Conservation (phyloP, 2,797 vertebrate species). For the Cyprinodon diabolis region DNA sequence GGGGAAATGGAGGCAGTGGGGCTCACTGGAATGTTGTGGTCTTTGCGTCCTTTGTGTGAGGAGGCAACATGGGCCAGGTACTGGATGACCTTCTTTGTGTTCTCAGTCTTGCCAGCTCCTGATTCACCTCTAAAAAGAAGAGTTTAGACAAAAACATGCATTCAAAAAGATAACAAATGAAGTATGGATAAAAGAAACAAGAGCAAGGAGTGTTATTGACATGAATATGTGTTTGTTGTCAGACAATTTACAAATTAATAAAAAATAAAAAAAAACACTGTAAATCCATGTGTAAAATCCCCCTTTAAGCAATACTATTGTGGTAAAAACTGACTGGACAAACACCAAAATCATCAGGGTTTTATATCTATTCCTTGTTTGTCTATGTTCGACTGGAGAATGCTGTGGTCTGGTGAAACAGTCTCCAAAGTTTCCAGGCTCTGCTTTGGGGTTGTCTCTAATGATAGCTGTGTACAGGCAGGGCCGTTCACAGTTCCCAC, state of each 20-base stretch:
- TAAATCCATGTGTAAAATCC: constrained; percentile 29
- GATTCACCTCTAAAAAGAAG: constrained; percentile 89
- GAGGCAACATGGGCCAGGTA: constrained; percentile 97
- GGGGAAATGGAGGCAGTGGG: constrained; percentile 28
- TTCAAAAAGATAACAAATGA: constrained; percentile 6
- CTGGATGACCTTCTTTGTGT: constrained; percentile 98
- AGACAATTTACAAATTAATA: constrained; percentile 15
- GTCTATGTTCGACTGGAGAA: constrained; percentile 53
- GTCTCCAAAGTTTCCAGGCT: constrained; percentile 63
- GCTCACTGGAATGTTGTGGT: constrained; percentile 96
- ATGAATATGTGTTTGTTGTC: constrained; percentile 17
- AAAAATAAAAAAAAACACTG: constrained; percentile 22
- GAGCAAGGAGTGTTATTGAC: neutral
- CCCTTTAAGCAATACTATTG: constrained; percentile 12
- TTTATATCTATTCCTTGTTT: constrained; percentile 31
- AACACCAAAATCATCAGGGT: neutral
- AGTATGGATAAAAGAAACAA: constrained; percentile 1
- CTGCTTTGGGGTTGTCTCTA: constrained; percentile 56
- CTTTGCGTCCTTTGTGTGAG: constrained; percentile 96
- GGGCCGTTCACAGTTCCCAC: constrained; percentile 58
- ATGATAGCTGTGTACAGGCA: constrained; percentile 71
- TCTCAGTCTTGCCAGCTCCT: constrained; percentile 95
- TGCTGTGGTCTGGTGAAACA: constrained; percentile 53
- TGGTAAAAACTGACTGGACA: neutral
- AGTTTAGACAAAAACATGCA: constrained; percentile 8